Conservation (phyloP, 2,888 invertebrate genomes). For the Lasioglossum calceatum region DNA sequence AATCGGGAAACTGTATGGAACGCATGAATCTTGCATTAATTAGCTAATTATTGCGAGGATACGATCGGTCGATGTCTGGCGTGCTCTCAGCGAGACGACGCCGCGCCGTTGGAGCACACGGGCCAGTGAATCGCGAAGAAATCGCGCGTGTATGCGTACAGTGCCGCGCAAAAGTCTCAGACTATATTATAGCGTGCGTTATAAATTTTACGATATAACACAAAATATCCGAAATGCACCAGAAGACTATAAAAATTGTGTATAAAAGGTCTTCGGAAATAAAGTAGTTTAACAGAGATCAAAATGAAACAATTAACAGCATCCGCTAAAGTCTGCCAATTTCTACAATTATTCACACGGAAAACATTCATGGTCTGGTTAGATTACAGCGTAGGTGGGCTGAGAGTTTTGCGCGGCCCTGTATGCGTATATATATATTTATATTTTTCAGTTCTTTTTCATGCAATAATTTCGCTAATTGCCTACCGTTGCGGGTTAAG, state of each 20-base stretch:
- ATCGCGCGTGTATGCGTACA: slow-evolving; percentile 62
- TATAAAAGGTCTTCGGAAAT: too few relatives aligned
- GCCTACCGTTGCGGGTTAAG: slow-evolving; percentile 58
- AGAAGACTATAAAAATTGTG: too few relatives aligned
- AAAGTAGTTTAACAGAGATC: too few relatives aligned
- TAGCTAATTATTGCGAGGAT: slow-evolving; percentile 71
- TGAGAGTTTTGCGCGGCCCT: background rate
- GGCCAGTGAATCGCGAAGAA: slow-evolving; percentile 69
- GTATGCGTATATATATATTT: background rate
- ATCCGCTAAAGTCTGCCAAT: too few relatives aligned
- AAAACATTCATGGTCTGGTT: background rate
- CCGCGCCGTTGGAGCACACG: slow-evolving; percentile 49
- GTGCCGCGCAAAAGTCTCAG: background rate
- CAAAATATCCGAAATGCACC: too few relatives aligned
- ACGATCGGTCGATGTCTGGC: slow-evolving; percentile 57
- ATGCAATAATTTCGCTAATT: slow-evolving; percentile 78
- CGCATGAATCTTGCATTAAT: slow-evolving; percentile 61
- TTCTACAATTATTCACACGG: background rate
- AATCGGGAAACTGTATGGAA: slow-evolving; percentile 60
- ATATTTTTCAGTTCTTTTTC: slow-evolving; percentile 52
- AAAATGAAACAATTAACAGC: too few relatives aligned
- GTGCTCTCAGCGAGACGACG: slow-evolving; percentile 68
- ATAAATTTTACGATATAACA: too few relatives aligned
- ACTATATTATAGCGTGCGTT: too few relatives aligned
- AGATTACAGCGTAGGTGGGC: background rate